Conservation (phyloP, 2,888 invertebrate species). For the Apamea epomidion region DNA sequence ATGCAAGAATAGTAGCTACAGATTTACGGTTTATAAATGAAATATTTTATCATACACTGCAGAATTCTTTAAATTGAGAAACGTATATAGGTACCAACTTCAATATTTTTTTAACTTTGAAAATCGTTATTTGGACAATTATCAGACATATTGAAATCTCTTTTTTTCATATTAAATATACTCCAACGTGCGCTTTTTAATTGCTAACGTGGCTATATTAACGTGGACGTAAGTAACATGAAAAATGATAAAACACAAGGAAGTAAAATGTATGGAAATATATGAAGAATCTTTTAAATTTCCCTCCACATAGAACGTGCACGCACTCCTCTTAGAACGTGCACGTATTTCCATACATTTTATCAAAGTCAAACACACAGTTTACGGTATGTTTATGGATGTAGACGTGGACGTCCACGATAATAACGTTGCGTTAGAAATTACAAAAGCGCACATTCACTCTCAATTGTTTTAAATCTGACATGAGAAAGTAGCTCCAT, state of each 20-base stretch:
- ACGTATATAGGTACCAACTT: neutral
- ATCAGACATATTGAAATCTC: neutral
- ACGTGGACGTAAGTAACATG: too few species aligned
- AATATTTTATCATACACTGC: neutral
- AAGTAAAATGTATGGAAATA: neutral
- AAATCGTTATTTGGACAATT: neutral
- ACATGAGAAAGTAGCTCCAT: constrained; percentile 12
- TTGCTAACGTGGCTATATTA: too few species aligned
- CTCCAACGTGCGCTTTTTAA: too few species aligned
- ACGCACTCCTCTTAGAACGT: too few species aligned
- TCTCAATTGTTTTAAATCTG: constrained; percentile 21
- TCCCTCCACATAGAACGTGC: neutral
- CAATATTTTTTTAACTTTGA: neutral
- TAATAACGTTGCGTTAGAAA: neutral
- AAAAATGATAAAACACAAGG: neutral
- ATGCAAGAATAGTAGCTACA: constrained; percentile 21
- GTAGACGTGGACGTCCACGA: neutral
- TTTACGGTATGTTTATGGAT: neutral
- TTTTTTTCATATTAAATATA: too few species aligned
- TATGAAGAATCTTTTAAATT: neutral
- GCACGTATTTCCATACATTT: neutral
- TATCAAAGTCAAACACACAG: neutral
- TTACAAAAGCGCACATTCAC: neutral
- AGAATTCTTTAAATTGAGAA: neutral
- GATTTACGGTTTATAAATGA: constrained; percentile 19